These are phyloP conservation scores for Plebejus melissa DNA, from an alignment of 2,888 invertebrate genomes.

Conservation along the genomic window DNA sequence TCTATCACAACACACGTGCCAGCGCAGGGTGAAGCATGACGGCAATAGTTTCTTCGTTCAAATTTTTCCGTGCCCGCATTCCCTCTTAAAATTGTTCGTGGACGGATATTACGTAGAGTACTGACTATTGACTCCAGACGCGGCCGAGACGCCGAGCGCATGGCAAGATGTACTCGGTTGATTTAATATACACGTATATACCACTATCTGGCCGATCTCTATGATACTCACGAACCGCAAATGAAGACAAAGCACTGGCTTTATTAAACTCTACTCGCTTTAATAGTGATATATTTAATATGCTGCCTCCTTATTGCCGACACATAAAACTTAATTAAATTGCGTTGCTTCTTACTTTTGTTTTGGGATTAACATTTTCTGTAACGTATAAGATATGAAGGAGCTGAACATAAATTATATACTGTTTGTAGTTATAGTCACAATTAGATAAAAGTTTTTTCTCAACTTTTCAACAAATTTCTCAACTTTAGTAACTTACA, in stretches of 20 bases:
- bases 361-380: neutral
- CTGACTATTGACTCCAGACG: slow-evolving; percentile 44
- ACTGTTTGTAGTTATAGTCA: neutral
- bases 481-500: too few species aligned
- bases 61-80: too few species aligned
- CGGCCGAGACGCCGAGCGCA: slow-evolving; percentile 51
- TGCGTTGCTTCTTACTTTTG: neutral
- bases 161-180: slow-evolving; percentile 49
- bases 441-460: neutral
- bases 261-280: slow-evolving; percentile 32
- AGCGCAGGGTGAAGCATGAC: too few species aligned
- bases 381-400: neutral
- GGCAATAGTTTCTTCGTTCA: too few species aligned
- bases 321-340: neutral
- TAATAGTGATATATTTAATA: slow-evolving; percentile 17
- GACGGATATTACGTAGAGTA: slow-evolving; percentile 26
- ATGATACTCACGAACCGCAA: slow-evolving; percentile 34
- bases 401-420: neutral
- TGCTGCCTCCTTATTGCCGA: neutral
- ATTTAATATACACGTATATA: slow-evolving; percentile 43
- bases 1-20: too few species aligned
- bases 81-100: slow-evolving; percentile 23
- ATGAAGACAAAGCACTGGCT: slow-evolving; percentile 35
- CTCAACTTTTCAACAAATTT: too few species aligned
- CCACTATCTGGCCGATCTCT: slow-evolving; percentile 32